A percentile compares a stretch with the other conserved stretches of the same genome.
These are phyloP conservation scores for Siniperca scherzeri DNA, from an alignment of 2,797 vertebrate species.

Conservation along the genomic window DNA sequence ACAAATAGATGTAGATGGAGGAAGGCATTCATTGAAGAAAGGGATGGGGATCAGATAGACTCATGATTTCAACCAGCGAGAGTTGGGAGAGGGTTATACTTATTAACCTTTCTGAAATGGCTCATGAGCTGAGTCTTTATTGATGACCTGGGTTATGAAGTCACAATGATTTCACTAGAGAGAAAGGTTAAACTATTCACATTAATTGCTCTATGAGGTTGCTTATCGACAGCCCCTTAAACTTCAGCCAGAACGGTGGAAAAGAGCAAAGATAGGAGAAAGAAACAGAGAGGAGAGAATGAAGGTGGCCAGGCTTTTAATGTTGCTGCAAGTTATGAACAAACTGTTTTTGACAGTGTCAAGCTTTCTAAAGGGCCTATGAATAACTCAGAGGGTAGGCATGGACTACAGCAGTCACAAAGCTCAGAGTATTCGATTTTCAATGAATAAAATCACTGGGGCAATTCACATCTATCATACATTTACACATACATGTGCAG, in stretches of 20 bases:
- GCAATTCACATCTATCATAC: slow-evolving; percentile 65
- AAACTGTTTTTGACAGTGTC: slow-evolving; percentile 66
- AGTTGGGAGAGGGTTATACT: slow-evolving; percentile 69
- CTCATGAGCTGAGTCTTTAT: slow-evolving; percentile 75
- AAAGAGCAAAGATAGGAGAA: slow-evolving; percentile 4
- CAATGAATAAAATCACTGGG: slow-evolving; percentile 81
- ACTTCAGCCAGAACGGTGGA: slow-evolving; percentile 18
- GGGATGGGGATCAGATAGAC: slow-evolving; percentile 51
- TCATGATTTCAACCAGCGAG: slow-evolving; percentile 63
- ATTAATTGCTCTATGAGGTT: slow-evolving; percentile 79
- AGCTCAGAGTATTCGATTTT: slow-evolving; percentile 66
- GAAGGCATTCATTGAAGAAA: slow-evolving; percentile 39
- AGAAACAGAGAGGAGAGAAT: slow-evolving; percentile 32
- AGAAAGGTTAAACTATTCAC: slow-evolving; percentile 86
- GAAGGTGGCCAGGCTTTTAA: slow-evolving; percentile 49
- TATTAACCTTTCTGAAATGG: slow-evolving; percentile 85
- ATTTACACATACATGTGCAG: slow-evolving; percentile 78
- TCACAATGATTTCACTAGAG: slow-evolving; percentile 80
- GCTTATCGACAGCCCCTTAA: slow-evolving; percentile 71
- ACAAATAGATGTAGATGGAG: slow-evolving; percentile 58
- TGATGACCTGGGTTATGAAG: slow-evolving; percentile 83
- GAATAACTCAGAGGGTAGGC: slow-evolving; percentile 70
- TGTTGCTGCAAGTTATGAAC: slow-evolving; percentile 64
- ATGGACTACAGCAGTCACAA: slow-evolving; percentile 54
- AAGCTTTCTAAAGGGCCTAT: slow-evolving; percentile 61